A percentile compares a stretch with the other conserved stretches of the same genome.
Conservation (phyloP, 1,140 invertebrate genomes). For the Hirudo medicinalis region DNA sequence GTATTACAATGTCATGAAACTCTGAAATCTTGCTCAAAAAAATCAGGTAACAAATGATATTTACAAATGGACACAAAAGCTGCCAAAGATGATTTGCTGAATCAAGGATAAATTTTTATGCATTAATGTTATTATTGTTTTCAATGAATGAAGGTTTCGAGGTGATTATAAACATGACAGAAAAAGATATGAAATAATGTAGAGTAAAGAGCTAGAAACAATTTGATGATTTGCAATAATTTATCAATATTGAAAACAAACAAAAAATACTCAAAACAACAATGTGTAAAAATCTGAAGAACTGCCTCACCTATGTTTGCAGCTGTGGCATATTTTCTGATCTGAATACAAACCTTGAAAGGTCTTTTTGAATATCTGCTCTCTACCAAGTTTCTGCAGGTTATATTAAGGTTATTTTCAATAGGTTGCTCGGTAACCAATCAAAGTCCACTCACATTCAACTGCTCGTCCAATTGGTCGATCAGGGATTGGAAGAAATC, state of each 20-base stretch:
- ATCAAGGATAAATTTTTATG: too few species aligned
- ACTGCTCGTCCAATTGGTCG: conserved; percentile 86
- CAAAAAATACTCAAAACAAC: too few species aligned
- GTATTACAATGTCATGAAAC: conserved; percentile 8
- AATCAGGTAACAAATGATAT: conserved; percentile 69
- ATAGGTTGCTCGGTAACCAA: too few species aligned
- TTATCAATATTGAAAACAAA: too few species aligned
- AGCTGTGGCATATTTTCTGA: conserved; percentile 97
- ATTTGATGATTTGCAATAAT: too few species aligned
- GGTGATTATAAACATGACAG: too few species aligned
- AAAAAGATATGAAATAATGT: too few species aligned
- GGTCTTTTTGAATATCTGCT: conserved; percentile 83
- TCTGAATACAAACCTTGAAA: conserved; percentile 92
- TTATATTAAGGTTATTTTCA: too few species aligned
- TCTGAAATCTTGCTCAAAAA: background rate
- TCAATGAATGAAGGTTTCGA: too few species aligned
- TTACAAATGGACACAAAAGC: conserved; percentile 74
- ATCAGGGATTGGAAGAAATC: conserved; percentile 97
- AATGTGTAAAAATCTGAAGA: conserved; percentile 31
- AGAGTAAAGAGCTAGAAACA: too few species aligned
- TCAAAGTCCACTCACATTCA: conserved; percentile 58
- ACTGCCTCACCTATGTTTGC: conserved; percentile 66
- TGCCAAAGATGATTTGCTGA: too few species aligned
- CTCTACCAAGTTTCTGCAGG: conserved; percentile 39
- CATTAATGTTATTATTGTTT: too few species aligned